Evolutionary conservation across 2,888 invertebrate species (phyloP), one percentile per base, ranked within the genome.

Genomic region (Masnerella sp.): DNA sequence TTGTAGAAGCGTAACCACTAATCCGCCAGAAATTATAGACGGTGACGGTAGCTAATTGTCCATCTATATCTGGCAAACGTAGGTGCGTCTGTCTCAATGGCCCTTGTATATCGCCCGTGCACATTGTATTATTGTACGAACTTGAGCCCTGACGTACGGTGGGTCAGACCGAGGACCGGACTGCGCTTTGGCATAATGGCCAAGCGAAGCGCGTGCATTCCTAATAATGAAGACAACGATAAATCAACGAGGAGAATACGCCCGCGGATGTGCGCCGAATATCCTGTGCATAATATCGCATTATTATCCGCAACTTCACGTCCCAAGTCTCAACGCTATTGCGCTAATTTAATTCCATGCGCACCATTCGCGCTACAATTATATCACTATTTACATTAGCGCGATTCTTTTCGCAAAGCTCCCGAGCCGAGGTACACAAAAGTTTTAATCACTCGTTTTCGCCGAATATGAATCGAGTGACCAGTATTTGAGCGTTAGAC

Each of bases 201-300:
- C 79, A 76, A 79, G 79, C 82, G 79, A 80, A 81, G 82, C 83
- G 82, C 83, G 83, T 85, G 87, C 86, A 87, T 87, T 87, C 86
- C 87, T 87, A 87, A 87, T 87, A 87, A 87, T 85, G 87, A 87
- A 87, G 87, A 87, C 86, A 85, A 84, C 87, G 85, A 87, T 87
- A 87, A 87, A 87, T 87, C 87, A 87, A 86, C 83, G 81, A 78
- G 82, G 83, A 85, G 87, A 86, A 87, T 87, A 85, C 83, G 84
- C 83, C 82, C 85, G 84, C 86, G 85, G 86, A 86, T 86, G 84
- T 83, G 83, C 85, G 80, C 85, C 86, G 86, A 87, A 87, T 85
- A 87, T 85, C 84, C 86, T 85, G 84, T 86, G 86, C 87, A 86
- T 87, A 86, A 87, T 86, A 86, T 86, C 83, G 85, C 82, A 83